A percentile compares a stretch with the other conserved stretches of the same genome.
phyloP scores from a whole-genome alignment of 23 tunicate genomes.

The Trididemnum nubilum region DNA sequence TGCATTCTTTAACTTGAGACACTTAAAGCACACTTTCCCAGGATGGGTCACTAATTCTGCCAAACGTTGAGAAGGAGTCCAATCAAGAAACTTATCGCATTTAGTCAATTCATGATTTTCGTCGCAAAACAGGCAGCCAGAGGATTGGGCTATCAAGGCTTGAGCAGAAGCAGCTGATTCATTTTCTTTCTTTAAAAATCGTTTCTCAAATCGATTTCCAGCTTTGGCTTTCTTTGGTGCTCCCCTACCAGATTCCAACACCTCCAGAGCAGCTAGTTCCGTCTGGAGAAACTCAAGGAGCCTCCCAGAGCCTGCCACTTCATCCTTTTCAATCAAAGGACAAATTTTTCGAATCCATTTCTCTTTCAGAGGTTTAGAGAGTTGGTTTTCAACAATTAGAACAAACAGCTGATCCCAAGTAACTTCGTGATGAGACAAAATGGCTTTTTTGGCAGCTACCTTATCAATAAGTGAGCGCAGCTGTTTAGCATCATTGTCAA shows the following conservation, averaged over 20 bases:
- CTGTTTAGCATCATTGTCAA: background rate
- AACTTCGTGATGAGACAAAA: background rate
- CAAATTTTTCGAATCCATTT: background rate
- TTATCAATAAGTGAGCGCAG: background rate
- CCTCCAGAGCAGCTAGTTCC: background rate
- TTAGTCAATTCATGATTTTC: background rate
- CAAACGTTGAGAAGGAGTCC: background rate
- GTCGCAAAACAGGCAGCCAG: background rate
- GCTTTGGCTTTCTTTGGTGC: background rate
- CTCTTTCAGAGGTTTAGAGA: background rate
- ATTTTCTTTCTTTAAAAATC: background rate
- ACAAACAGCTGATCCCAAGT: background rate
- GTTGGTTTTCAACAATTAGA: constrained; percentile 9
- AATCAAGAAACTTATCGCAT: background rate
- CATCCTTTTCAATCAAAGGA: background rate
- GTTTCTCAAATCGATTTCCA: background rate
- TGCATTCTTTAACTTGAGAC: background rate
- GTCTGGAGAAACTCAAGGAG: background rate
- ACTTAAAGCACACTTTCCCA: background rate
- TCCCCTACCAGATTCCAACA: background rate
- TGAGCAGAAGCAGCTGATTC: background rate
- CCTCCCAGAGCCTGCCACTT: background rate
- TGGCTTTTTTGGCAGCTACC: background rate
- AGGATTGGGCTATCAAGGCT: background rate
- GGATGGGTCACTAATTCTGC: background rate